phyloP scores from a whole-genome alignment of 2,113 vertebrate species.

The Erythrocebus patas region DNA sequence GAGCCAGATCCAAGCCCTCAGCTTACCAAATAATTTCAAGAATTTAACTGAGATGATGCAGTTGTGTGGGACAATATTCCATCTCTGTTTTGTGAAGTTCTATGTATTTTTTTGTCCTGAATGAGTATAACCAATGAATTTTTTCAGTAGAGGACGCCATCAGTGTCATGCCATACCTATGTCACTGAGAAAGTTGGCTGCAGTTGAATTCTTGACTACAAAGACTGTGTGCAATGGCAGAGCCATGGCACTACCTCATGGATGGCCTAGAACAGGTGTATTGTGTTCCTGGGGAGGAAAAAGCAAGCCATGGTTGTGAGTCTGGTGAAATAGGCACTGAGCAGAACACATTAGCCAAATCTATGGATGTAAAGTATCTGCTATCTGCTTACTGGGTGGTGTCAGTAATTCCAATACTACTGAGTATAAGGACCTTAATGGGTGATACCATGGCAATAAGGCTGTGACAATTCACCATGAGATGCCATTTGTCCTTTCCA shows the following conservation, averaged over 20 bases:
- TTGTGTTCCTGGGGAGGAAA: background rate
- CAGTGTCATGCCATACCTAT: background rate
- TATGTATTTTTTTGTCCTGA: background rate
- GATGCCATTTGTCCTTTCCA: background rate
- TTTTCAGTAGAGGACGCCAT: background rate
- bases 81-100: background rate
- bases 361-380: background rate
- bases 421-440: background rate
- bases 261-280: background rate
- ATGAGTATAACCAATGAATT: background rate
- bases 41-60: background rate
- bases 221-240: background rate
- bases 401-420: background rate
- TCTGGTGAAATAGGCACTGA: background rate
- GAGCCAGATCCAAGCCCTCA: background rate
- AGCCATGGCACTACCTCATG: too few species aligned
- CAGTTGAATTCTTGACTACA: background rate
- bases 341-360: background rate
- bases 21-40: background rate
- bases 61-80: background rate
- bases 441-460: background rate
- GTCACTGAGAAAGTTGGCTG: background rate
- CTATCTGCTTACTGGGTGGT: background rate
- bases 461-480: background rate
- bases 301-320: background rate